phyloP scores from a whole-genome alignment of 1,140 invertebrate genomes.

The Drosophila sulfurigaster region DNA sequence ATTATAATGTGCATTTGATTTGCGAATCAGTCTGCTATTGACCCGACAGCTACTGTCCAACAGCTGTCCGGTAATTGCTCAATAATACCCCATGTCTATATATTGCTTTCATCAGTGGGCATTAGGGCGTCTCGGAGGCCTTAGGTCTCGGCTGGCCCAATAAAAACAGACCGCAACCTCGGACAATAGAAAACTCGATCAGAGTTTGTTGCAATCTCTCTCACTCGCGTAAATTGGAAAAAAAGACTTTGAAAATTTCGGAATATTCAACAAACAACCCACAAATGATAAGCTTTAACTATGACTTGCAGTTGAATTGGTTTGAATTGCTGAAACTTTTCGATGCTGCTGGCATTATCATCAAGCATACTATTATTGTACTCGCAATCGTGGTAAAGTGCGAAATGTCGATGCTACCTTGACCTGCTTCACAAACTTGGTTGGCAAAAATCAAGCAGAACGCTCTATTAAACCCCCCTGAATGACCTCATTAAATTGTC shows the following conservation, averaged over 20 bases:
- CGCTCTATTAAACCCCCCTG: slow-evolving; percentile 16
- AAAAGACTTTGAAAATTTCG: slow-evolving; percentile 25
- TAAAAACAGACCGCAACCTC: slow-evolving; percentile 48
- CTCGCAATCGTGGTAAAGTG: slow-evolving; percentile 20
- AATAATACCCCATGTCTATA: slow-evolving; percentile 26
- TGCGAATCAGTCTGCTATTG: slow-evolving; percentile 59
- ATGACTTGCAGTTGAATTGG: slow-evolving; percentile 40
- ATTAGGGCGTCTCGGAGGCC: slow-evolving; percentile 16
- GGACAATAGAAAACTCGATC: slow-evolving; percentile 28
- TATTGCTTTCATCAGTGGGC: slow-evolving; percentile 43
- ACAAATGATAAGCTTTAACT: slow-evolving; percentile 27
- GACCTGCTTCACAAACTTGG: slow-evolving; percentile 23
- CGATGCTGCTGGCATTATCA: slow-evolving; percentile 25
- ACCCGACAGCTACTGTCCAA: slow-evolving; percentile 27
- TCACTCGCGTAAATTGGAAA: neutral
- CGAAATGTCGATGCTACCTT: slow-evolving; percentile 36
- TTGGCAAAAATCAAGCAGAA: slow-evolving; percentile 29
- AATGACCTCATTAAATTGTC: slow-evolving; percentile 24
- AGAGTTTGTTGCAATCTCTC: slow-evolving; percentile 42
- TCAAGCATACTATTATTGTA: slow-evolving; percentile 3
- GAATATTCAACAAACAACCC: slow-evolving; percentile 4
- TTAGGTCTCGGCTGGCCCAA: slow-evolving; percentile 29
- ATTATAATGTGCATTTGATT: slow-evolving; percentile 67
- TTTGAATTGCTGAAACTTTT: slow-evolving; percentile 8
- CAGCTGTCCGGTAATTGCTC: slow-evolving; percentile 47